Conservation (phyloP, 2,888 invertebrate species). For the Odontocerum albicorne region DNA sequence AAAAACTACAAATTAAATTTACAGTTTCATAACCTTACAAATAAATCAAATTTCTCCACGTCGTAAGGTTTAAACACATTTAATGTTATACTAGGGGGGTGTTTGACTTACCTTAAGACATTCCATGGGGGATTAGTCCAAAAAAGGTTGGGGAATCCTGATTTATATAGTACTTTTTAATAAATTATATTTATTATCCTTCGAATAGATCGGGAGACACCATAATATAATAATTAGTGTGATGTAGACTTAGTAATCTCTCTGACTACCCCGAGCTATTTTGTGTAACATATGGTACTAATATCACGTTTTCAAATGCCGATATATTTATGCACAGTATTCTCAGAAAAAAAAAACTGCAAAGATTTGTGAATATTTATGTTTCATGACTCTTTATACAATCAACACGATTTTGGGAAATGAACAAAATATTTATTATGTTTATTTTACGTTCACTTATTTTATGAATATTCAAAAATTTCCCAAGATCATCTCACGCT, state of each 20-base stretch:
- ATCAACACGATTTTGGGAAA: constrained; percentile 24
- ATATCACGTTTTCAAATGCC: constrained; percentile 31
- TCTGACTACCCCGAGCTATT: neutral
- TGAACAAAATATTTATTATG: neutral
- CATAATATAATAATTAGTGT: too few species aligned
- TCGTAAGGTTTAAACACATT: too few species aligned
- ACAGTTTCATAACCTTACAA: too few species aligned
- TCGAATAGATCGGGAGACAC: too few species aligned
- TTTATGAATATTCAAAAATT: neutral
- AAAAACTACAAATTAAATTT: too few species aligned
- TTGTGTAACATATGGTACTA: constrained; percentile 12
- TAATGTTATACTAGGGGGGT: too few species aligned
- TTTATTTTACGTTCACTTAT: neutral
- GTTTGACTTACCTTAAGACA: too few species aligned
- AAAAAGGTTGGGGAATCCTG: too few species aligned
- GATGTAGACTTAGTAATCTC: neutral
- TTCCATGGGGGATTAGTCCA: too few species aligned
- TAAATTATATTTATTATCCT: too few species aligned
- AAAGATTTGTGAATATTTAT: constrained; percentile 12
- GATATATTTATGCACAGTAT: constrained; percentile 23
- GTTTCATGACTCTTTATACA: constrained; percentile 15
- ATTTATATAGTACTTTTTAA: too few species aligned
- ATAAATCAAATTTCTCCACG: too few species aligned
- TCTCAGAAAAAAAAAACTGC: neutral
- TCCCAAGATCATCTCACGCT: constrained; percentile 7